Percentiles rank a stretch among this genome's conserved stretches.
Conservation (phyloP, 1,140 invertebrate genomes). For the Tribolium castaneum region DNA sequence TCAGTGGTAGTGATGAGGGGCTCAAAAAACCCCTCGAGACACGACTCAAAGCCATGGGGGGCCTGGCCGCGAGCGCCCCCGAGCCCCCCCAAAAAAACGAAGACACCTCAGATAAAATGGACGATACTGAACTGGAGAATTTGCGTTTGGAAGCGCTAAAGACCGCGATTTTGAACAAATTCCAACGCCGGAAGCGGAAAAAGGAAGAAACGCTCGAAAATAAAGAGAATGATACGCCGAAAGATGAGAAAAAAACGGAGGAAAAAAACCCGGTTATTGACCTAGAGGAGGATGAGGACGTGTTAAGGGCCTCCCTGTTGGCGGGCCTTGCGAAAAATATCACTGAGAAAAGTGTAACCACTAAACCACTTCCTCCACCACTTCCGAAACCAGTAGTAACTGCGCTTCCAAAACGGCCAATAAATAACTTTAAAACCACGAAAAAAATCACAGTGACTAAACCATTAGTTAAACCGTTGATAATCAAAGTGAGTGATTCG, state of each 20-base stretch:
- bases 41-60: constrained; percentile 51
- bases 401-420: constrained; percentile 5
- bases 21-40: constrained; percentile 52
- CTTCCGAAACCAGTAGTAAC: constrained; percentile 7
- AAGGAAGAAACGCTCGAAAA: constrained; percentile 47
- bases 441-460: neutral
- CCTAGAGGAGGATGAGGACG: constrained; percentile 62
- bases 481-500: constrained; percentile 59
- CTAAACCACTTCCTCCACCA: constrained; percentile 24
- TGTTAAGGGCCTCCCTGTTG: constrained; percentile 60
- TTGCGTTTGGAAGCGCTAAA: constrained; percentile 60
- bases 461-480: constrained; percentile 57
- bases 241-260: constrained; percentile 18
- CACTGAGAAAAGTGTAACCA: constrained; percentile 35
- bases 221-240: constrained; percentile 52
- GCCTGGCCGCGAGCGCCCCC: neutral
- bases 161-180: constrained; percentile 61
- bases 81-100: constrained; percentile 38
- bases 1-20: constrained; percentile 48
- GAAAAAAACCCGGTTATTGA: constrained; percentile 28
- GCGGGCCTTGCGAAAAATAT: constrained; percentile 63
- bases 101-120: constrained; percentile 36
- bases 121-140: constrained; percentile 56
- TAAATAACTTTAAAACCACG: constrained; percentile 30
- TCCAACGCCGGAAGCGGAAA: constrained; percentile 54